Base-by-base conservation (phyloP, 2,888 invertebrate species). In the Pogonocherus hispidulus region DNA sequence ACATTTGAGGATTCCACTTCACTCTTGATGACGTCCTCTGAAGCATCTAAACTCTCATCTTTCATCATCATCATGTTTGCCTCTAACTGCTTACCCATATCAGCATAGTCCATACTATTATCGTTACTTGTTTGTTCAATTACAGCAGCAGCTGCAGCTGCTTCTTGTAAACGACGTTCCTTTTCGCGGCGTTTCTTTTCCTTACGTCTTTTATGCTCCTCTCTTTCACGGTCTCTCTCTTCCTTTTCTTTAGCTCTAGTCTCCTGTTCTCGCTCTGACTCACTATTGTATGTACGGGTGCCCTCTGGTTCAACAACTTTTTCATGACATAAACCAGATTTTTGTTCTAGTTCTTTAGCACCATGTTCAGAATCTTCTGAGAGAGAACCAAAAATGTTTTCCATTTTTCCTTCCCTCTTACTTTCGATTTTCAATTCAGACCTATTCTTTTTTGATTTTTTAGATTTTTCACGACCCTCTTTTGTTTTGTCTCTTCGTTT, bases 321-420 rank as follows among this genome's bases (percentile, higher is more conserved):
- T 11, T 35, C 32, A 19, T n/a, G 46, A 47, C 27, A 81, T 80
- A 71, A 83, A 80, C 54, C 63, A 37, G 55, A 47, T 69, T 71
- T 70, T 32, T 69, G 67, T 32, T 69, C 66, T 44, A 57, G 69
- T 52, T 80, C 84, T 77, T 83, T 83, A 35, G 71, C 68, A 9
- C 83, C 83, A 67, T 82, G 82, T 74, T 87, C 87, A 1, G 87
- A 87, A 72, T 91, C 91, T 76, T 95, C 95, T 0, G 95, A 94
- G 69, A 95, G 87, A 9, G 94, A 93, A 0, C 95, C 95, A 85
- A 95, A 95, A 70, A 95, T 95, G 76, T 94, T 94, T 83, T 95
- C 94, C 92, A 95, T 93, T 85, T 94, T 93, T 22, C 91, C 94
- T 75, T 93, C 93, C 70, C 93, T 41, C 14, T 41, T 41, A 14